Evolutionary conservation across 2,888 invertebrate species (phyloP).

Genomic region (Timema cristinae): DNA sequence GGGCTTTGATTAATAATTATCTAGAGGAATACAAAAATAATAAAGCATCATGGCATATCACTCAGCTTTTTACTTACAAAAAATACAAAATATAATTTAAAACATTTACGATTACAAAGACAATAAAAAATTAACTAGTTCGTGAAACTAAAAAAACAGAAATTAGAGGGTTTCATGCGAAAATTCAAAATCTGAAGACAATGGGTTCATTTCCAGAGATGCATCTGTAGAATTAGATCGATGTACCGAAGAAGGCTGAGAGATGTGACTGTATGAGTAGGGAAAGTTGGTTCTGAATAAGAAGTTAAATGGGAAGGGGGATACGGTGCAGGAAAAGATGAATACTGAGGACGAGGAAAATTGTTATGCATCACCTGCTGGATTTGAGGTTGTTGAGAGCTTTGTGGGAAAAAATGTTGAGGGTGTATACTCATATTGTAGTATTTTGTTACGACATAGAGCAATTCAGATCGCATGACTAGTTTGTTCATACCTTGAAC

Average conservation of each 20-base stretch:
- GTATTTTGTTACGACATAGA: not conserved
- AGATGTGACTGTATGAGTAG: too few relatives aligned
- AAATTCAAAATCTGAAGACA: conserved; percentile 5
- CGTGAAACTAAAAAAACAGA: not conserved
- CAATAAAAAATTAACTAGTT: not conserved
- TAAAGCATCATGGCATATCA: not conserved
- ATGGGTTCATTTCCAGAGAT: too few relatives aligned
- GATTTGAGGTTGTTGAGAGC: not conserved
- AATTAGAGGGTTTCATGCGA: not conserved
- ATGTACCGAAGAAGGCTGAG: too few relatives aligned
- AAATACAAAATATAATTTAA: not conserved
- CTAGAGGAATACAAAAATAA: not conserved
- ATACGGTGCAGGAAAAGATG: too few relatives aligned
- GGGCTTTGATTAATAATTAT: not conserved
- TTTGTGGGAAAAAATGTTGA: not conserved
- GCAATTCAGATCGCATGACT: not conserved
- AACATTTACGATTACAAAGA: not conserved
- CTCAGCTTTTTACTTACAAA: conserved; percentile 4
- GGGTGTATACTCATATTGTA: conserved; percentile 6
- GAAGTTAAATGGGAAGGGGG: too few relatives aligned
- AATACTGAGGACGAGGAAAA: too few relatives aligned
- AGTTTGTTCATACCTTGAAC: conserved; percentile 7
- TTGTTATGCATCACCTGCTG: too few relatives aligned
- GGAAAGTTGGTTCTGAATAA: too few relatives aligned
- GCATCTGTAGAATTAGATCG: too few relatives aligned